phyloP scores from a whole-genome alignment of 2,113 vertebrate genomes.

The Engystomops pustulosus region DNA sequence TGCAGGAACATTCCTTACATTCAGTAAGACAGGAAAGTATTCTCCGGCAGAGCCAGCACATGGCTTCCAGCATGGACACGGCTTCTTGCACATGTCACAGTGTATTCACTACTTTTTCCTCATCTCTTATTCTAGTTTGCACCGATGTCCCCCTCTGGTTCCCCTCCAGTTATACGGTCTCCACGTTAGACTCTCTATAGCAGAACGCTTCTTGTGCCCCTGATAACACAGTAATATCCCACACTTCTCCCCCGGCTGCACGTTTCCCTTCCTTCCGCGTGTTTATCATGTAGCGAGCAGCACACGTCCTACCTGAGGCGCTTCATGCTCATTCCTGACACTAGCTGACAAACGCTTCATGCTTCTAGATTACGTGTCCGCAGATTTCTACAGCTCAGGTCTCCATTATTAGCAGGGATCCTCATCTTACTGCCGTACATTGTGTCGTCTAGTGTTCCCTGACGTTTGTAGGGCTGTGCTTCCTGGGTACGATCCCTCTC shows the following conservation, averaged over 20 bases:
- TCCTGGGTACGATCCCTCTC: too few relatives aligned
- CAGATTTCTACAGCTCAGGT: neutral
- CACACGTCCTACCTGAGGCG: neutral
- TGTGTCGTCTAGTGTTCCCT: too few relatives aligned
- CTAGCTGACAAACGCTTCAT: neutral
- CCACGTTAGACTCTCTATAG: neutral
- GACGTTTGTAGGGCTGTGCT: neutral
- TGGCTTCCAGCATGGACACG: too few relatives aligned
- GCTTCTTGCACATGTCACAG: too few relatives aligned
- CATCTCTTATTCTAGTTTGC: too few relatives aligned
- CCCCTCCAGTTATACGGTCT: neutral
- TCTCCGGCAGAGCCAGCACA: too few relatives aligned
- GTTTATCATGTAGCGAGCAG: neutral
- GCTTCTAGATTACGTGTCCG: neutral
- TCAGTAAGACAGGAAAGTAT: too few relatives aligned
- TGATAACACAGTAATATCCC: neutral
- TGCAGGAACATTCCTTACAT: too few relatives aligned
- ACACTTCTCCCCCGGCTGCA: neutral
- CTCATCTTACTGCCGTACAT: neutral
- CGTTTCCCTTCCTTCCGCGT: neutral
- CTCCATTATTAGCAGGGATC: neutral
- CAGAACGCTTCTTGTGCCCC: too few relatives aligned
- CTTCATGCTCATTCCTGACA: neutral
- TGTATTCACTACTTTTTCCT: too few relatives aligned
- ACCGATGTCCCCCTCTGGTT: neutral